Evolutionary conservation across 2,888 invertebrate genomes (phyloP), one percentile per base, ranked within the genome.

Genomic region (Stenodema calcarata): DNA sequence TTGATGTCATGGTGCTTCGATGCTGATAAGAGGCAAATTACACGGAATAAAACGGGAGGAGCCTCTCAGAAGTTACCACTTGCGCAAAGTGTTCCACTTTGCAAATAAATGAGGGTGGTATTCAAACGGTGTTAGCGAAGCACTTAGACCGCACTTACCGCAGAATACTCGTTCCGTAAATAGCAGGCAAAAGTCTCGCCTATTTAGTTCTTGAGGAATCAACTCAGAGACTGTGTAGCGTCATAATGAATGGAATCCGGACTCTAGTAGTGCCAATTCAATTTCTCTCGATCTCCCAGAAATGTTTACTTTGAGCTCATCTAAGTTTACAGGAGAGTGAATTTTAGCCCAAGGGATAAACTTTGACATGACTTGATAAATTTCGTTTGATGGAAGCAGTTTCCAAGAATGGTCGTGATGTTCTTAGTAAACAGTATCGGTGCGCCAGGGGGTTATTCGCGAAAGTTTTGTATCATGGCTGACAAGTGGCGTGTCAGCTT

Each of bases 91-190:
- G 70, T 70, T 27, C 70, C 70, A 70, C 70, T 70, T 70, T 27
- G 70, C 27, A 70, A 70, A 70, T 70, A 70, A 70, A 70, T 70
- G 70, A 70, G 70, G 70, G 70, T 27, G 70, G 70, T 16, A 27
- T 70, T 70, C 70, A 70, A 70, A 70, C 70, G 12, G 70, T 70
- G 70, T 70, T 70, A 70, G 70, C 30, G 11, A 70, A 70, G 70
- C 70, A 70, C 70, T 70, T 70, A 70, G 27, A 70, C 70, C 70
- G 27, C 70, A 1, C 70, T 70, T 70, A 70, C 50, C 50, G 50
- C 50, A 27, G 27, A 30, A 70, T 70, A 70, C 54, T 30, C 28
- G 14, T 27, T 70, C 2, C 27, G 70, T 30, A 70, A 70, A 70
- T 30, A 27, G 30, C 27, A 30, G 12, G 70, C 50, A 50, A n/a